Conservation (phyloP, 2,797 vertebrate genomes). For the Rhabdophis nuchalis region DNA sequence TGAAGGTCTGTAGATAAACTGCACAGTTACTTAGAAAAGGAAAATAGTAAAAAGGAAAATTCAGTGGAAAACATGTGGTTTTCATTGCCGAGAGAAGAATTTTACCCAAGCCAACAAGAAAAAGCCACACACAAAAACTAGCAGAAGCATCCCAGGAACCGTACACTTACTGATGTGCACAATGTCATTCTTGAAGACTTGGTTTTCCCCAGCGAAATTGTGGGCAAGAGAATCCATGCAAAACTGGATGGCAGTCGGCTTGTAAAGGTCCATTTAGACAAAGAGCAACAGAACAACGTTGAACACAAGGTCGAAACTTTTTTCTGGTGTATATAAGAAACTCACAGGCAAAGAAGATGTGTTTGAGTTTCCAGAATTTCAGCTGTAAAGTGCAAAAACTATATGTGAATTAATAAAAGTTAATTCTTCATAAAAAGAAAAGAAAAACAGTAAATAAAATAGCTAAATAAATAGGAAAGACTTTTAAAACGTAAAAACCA, state of each 20-base stretch:
- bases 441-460: background rate
- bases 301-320: slow-evolving; percentile 89
- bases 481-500: background rate
- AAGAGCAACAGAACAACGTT: no score
- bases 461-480: background rate
- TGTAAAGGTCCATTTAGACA: no score
- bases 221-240: no score
- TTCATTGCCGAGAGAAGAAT: no score
- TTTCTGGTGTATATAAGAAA: slow-evolving; percentile 98
- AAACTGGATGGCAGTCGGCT: no score
- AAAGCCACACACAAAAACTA: no score
- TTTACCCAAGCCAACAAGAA: no score
- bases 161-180: no score
- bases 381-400: slow-evolving; percentile 83
- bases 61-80: no score
- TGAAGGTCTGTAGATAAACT: background rate
- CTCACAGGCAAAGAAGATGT: slow-evolving; percentile 98
- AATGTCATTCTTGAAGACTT: no score
- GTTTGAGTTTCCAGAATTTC: slow-evolving; percentile 98
- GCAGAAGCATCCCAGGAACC: no score
- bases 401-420: slow-evolving; percentile 85
- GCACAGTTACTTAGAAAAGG: background rate
- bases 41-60: background rate
- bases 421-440: slow-evolving; percentile 48
- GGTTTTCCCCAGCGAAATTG: no score